phyloP scores from a whole-genome alignment of 2,797 vertebrate genomes.

The Parauchenoglanis ngamensis region DNA sequence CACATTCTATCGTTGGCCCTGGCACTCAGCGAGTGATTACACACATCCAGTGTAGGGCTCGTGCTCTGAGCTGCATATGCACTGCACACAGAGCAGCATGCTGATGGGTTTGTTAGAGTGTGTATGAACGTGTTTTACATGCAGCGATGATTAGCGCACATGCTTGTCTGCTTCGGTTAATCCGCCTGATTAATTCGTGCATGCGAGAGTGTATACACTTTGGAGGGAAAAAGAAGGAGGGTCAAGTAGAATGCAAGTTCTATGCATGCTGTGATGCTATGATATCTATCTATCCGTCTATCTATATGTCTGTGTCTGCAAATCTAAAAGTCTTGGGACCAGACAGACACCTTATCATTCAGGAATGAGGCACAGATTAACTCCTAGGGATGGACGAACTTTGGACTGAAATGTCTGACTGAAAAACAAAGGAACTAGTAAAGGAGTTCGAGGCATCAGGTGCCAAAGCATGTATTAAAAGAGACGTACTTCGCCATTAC shows the following conservation, averaged over 20 bases:
- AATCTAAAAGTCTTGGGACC: too few species aligned
- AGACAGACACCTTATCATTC: too few species aligned
- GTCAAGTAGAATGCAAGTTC: background rate
- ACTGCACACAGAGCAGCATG: conserved; percentile 12
- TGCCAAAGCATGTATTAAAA: too few species aligned
- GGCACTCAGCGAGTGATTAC: conserved; percentile 1
- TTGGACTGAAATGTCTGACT: too few species aligned
- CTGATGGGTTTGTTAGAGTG: background rate
- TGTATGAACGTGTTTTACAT: conserved; percentile 5
- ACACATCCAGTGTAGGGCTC: background rate
- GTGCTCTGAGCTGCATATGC: background rate
- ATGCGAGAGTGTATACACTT: background rate
- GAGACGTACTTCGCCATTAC: too few species aligned
- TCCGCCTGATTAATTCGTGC: background rate
- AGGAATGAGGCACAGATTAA: too few species aligned
- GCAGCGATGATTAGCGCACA: conserved; percentile 6
- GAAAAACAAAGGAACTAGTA: background rate
- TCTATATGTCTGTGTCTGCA: too few species aligned
- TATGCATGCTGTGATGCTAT: too few species aligned
- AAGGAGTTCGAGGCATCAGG: background rate
- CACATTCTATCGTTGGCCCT: conserved; percentile 20
- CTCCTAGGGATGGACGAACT: too few species aligned
- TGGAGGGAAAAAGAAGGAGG: background rate
- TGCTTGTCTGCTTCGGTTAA: conserved; percentile 29
- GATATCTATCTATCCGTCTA: too few species aligned